Evolutionary conservation across 2,113 vertebrate species (phyloP).

Genomic region (Tricholaema leucomelas): DNA sequence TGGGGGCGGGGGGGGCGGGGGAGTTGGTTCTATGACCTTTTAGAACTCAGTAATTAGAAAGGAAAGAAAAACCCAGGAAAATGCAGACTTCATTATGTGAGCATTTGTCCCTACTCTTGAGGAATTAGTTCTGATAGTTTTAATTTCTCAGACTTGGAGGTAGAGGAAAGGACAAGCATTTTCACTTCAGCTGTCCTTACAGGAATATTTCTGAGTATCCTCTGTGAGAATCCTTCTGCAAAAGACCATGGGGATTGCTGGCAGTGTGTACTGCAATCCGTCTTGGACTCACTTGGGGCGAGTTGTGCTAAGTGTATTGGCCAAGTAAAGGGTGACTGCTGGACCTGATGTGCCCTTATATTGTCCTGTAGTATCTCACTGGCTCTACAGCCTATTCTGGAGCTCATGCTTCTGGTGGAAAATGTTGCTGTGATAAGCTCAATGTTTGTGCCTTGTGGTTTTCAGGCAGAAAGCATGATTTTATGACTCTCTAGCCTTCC

Average conservation of each 20-base stretch:
- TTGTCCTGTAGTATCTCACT: not conserved
- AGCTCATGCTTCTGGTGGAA: not conserved
- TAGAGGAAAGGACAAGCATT: not conserved
- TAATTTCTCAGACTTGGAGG: not conserved
- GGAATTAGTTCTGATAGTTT: not conserved
- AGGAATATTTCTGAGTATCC: not conserved
- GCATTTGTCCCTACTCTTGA: not conserved
- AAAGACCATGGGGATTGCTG: not conserved
- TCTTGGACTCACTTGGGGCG: not conserved
- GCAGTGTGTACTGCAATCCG: not conserved
- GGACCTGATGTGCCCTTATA: not conserved
- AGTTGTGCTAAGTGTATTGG: not conserved
- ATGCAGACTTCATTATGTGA: not conserved
- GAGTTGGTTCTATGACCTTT: conserved; percentile 3
- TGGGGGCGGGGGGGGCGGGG: not conserved
- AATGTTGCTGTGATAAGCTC: not conserved
- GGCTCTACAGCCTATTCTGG: not conserved
- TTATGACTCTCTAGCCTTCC: not conserved
- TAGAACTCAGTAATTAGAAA: not conserved
- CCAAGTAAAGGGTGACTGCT: not conserved
- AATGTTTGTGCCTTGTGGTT: not conserved
- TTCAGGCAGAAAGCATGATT: not conserved
- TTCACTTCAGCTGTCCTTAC: not conserved
- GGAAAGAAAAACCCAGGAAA: not conserved
- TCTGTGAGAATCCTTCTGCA: not conserved